These are phyloP conservation scores for Thelaira solivaga DNA, from an alignment of 2,888 invertebrate species.

Conservation along the genomic window DNA sequence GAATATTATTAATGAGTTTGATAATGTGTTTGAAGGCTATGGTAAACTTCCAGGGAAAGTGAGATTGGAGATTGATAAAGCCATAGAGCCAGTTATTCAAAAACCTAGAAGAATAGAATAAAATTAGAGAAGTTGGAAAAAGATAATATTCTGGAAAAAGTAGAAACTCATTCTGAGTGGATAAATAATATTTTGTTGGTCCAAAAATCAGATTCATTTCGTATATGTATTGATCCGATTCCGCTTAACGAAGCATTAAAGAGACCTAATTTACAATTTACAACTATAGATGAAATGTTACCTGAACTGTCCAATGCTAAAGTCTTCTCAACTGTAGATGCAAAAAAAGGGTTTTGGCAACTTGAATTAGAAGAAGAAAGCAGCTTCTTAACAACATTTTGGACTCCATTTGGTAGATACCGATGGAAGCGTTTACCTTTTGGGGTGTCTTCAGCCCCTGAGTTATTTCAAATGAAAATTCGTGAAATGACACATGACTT, in stretches of 20 bases:
- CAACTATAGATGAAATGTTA: not conserved
- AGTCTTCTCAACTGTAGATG: constrained; percentile 12
- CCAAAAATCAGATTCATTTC: not conserved
- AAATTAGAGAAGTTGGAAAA: no score
- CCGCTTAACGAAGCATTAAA: not conserved
- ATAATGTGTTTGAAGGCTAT: no score
- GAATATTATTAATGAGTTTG: no score
- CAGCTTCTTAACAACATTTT: not conserved
- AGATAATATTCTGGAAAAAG: no score
- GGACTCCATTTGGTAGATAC: constrained; percentile 14
- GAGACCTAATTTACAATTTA: not conserved
- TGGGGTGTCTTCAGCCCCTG: not conserved
- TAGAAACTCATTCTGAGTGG: not conserved
- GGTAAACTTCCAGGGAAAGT: no score
- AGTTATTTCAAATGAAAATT: constrained; percentile 4
- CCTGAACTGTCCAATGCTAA: not conserved
- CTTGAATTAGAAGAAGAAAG: not conserved
- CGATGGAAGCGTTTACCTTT: constrained; percentile 12
- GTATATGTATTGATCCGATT: not conserved
- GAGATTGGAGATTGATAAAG: no score
- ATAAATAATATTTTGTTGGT: not conserved
- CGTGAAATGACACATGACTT: not conserved
- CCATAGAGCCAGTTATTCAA: no score
- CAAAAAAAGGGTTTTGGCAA: not conserved
- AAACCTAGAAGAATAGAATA: no score